These are phyloP conservation scores for Pipistrellus pipistrellus DNA, from an alignment of 2,797 vertebrate genomes.

Conservation along the genomic window DNA sequence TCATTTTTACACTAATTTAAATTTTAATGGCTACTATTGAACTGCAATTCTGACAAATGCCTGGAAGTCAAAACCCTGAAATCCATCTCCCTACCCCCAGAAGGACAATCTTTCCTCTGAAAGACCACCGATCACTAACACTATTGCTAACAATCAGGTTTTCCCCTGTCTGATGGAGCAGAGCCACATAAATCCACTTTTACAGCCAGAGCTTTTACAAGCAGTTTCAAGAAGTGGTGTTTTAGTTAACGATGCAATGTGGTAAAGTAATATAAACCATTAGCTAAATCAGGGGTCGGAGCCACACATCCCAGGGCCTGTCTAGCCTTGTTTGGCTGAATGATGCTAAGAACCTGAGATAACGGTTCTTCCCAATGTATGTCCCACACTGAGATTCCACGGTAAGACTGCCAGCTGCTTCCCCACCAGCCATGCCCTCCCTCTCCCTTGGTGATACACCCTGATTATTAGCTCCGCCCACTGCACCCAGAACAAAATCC, in stretches of 20 bases:
- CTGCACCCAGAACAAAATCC: neutral
- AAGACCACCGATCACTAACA: neutral
- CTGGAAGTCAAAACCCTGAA: constrained; percentile 46
- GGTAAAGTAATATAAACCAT: neutral
- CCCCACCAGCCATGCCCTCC: neutral
- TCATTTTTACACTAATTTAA: constrained; percentile 46
- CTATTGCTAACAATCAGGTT: constrained; percentile 2
- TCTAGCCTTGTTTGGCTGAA: neutral
- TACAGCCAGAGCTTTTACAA: constrained; percentile 29
- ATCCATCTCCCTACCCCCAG: neutral
- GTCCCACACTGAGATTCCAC: neutral
- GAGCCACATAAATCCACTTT: constrained; percentile 31
- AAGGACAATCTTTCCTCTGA: neutral
- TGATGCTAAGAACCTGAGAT: neutral
- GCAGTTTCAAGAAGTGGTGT: constrained; percentile 38
- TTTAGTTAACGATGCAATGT: constrained; percentile 5
- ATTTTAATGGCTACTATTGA: neutral
- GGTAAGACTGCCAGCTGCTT: neutral
- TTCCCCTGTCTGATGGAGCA: neutral
- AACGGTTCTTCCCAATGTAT: neutral
- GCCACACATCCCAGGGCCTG: neutral
- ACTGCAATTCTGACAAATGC: neutral
- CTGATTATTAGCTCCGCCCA: neutral
- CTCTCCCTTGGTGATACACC: neutral
- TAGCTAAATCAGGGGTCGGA: constrained; percentile 28